These are phyloP conservation scores for Aramus guarauna DNA, from an alignment of 2,113 vertebrate genomes.

Conservation along the genomic window DNA sequence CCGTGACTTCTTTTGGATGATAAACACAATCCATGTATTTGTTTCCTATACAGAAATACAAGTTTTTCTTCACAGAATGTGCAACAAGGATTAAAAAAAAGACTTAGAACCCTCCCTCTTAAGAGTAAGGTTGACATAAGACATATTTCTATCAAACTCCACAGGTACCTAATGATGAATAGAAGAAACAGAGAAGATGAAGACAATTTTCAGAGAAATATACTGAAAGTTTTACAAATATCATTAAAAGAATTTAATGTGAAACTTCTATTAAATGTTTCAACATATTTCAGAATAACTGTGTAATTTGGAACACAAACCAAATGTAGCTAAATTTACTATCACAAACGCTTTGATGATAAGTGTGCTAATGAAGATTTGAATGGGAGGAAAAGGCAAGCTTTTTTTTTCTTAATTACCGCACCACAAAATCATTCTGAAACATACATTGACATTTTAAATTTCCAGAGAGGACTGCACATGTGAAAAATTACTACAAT, in stretches of 20 bases:
- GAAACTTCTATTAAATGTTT: background rate
- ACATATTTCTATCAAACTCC: background rate
- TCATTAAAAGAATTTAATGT: background rate
- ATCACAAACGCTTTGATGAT: background rate
- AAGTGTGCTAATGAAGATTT: background rate
- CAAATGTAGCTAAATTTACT: background rate
- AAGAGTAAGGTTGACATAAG: background rate
- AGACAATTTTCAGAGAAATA: background rate
- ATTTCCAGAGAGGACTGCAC: background rate
- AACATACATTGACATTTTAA: background rate
- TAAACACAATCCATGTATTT: background rate
- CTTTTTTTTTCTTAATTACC: background rate
- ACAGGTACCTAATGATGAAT: background rate
- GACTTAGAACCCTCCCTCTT: background rate
- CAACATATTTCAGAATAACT: background rate
- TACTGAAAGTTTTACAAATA: background rate
- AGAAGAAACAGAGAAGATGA: background rate
- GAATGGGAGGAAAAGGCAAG: background rate
- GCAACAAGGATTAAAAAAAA: background rate
- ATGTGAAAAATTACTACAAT: background rate
- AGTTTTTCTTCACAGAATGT: background rate
- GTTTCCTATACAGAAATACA: rapidly evolving
- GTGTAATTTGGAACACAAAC: background rate
- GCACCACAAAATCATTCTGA: background rate
- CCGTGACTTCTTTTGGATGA: background rate